phyloP scores from a whole-genome alignment of 2,797 vertebrate species.

The Leucoraja ocellata region DNA sequence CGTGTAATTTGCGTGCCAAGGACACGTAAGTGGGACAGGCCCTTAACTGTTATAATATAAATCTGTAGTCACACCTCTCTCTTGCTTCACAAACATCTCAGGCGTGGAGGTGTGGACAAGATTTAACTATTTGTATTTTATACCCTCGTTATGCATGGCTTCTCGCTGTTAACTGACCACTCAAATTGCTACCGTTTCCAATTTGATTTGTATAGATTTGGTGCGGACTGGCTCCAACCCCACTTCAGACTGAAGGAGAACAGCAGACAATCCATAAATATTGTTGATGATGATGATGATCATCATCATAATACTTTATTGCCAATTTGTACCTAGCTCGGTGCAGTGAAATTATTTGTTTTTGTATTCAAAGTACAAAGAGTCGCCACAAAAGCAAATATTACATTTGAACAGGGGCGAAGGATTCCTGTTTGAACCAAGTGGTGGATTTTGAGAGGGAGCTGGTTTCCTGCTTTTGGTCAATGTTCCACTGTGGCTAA shows the following conservation, averaged over 20 bases:
- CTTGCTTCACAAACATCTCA: neutral
- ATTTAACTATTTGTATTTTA: neutral
- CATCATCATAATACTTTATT: too few relatives aligned
- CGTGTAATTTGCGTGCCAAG: too few relatives aligned
- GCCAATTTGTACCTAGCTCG: too few relatives aligned
- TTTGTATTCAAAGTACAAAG: too few relatives aligned
- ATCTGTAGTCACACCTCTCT: neutral
- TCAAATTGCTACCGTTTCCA: neutral
- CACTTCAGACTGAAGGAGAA: neutral
- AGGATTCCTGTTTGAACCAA: neutral
- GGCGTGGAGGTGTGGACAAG: neutral
- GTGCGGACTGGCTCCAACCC: neutral
- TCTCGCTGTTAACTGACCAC: neutral
- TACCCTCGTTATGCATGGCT: neutral
- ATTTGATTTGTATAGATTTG: conserved; percentile 23
- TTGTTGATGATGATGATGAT: too few relatives aligned
- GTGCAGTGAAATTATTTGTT: too few relatives aligned
- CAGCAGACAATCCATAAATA: conserved; percentile 2
- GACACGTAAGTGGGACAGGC: too few relatives aligned
- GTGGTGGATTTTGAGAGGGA: neutral
- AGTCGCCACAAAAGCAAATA: neutral
- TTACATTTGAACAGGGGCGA: neutral
- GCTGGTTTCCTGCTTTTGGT: too few relatives aligned
- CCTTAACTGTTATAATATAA: too few relatives aligned
- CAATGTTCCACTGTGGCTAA: neutral